Base-by-base conservation (phyloP, 2,888 invertebrate species). In the Aethes cnicana region DNA sequence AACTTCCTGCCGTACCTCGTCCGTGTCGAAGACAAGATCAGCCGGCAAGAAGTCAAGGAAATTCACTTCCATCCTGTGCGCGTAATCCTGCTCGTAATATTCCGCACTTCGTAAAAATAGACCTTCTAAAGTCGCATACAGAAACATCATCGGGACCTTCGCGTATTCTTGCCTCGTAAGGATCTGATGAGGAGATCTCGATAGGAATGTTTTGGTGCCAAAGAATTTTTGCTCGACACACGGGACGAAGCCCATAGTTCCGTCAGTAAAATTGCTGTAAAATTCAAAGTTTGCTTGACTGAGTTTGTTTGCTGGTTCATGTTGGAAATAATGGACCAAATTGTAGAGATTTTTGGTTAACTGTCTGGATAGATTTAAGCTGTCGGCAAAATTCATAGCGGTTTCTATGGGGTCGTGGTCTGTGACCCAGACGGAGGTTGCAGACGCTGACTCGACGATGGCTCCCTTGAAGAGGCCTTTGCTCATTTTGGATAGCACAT, bases 241-340 rank as follows among this genome's bases (percentile, higher is more conserved):
- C 2, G 73, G 73, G 0, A 62, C 70, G 9, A 74, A 74, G 0
- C 72, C 75, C 46, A 68, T 63, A 1, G 62, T 65, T 0, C 72
- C 72, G 42, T 69, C 68, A 4, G 58, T 66, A 3, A 66, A 42
- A 41, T 61, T 61, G n/a, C 62, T 59, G 9, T 69, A 71, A 20
- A 61, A 66, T 17, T 65, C 56, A 39, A 53, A 57, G 39, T 63
- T 72, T 0, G 33, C 30, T 18, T 14, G 28, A 21, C 55, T 69
- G 9, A 74, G 25, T 36, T 50, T 9, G 4, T 60, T 36, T 3
- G 60, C 61, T 12, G 68, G 46, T 7, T 64, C 47, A 6, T 41
- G 46, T 55, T 56, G 62, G 14, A 64, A 69, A 20, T 56, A 53
- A 1, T 54, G 3, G 58, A 36, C 16, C 67, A 46, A 33, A 53